phyloP scores from a whole-genome alignment of 2,113 vertebrate species.

The Melanerpes formicivorus region DNA sequence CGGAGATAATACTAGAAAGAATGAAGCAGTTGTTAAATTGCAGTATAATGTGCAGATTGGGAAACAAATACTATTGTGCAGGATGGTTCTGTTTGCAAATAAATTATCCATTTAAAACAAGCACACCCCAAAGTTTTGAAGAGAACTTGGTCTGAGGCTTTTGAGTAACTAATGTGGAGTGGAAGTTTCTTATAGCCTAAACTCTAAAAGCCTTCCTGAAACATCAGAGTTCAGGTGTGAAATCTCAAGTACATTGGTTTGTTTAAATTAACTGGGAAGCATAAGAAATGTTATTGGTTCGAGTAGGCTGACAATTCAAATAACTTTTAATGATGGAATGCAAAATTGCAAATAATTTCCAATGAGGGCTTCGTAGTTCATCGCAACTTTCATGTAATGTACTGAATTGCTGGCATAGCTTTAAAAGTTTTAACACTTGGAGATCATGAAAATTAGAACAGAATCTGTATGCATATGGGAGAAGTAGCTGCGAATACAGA shows the following conservation, averaged over 20 bases:
- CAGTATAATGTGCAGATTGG: not conserved
- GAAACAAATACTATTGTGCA: slow-evolving; percentile 26
- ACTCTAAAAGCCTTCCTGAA: slow-evolving; percentile 39
- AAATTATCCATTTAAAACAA: slow-evolving; percentile 11
- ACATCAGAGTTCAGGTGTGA: slow-evolving; percentile 44
- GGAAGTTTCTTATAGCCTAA: not conserved
- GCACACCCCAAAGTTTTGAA: not conserved
- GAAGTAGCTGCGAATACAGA: slow-evolving; percentile 44
- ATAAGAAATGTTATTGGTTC: slow-evolving; percentile 1
- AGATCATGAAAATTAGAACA: slow-evolving; percentile 59
- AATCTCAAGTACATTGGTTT: slow-evolving; percentile 1
- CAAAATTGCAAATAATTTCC: slow-evolving; percentile 46
- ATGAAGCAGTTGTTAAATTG: not conserved
- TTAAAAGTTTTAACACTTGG: slow-evolving; percentile 50
- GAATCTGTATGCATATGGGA: not conserved
- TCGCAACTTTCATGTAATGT: slow-evolving; percentile 35
- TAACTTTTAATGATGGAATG: slow-evolving; percentile 49
- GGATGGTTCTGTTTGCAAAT: not conserved
- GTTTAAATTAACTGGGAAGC: slow-evolving; percentile 39
- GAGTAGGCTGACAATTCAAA: not conserved
- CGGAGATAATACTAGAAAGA: slow-evolving; percentile 21
- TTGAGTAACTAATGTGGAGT: not conserved
- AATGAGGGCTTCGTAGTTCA: slow-evolving; percentile 36
- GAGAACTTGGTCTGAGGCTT: not conserved
- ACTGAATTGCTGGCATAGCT: slow-evolving; percentile 39